phyloP scores from a whole-genome alignment of 1,140 invertebrate genomes.

The Dreissena polymorpha region DNA sequence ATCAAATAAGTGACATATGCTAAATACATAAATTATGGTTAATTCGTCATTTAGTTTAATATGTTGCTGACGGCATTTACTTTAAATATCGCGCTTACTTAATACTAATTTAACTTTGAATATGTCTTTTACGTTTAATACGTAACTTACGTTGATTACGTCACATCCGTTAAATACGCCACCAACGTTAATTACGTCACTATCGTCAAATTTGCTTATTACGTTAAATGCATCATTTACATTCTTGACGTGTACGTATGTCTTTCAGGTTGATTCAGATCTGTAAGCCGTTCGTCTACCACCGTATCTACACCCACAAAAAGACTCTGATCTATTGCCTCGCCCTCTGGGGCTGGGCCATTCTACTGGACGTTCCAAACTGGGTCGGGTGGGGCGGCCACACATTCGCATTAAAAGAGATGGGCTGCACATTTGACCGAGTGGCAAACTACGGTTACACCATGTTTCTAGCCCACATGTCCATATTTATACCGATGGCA shows the following conservation, averaged over 20 bases:
- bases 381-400: slow-evolving; percentile 51
- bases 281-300: slow-evolving; percentile 45
- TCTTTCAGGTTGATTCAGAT: slow-evolving; percentile 46
- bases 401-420: slow-evolving; percentile 50
- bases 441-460: slow-evolving; percentile 43
- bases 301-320: slow-evolving; percentile 29
- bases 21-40: no score
- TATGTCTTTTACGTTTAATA: not conserved
- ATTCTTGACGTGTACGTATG: not conserved
- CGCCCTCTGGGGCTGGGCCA: slow-evolving; percentile 20
- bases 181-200: no score
- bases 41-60: no score
- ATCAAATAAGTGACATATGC: no score
- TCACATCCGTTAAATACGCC: no score
- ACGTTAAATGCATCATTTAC: no score
- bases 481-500: slow-evolving; percentile 38
- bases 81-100: no score
- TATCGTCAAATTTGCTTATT: no score
- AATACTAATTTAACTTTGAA: slow-evolving; percentile 22
- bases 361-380: slow-evolving; percentile 40
- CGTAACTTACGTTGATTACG: not conserved
- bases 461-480: slow-evolving; percentile 33
- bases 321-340: slow-evolving; percentile 42
- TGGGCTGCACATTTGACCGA: slow-evolving; percentile 50
- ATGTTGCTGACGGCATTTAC: no score